These are phyloP conservation scores for Heliocidaris erythrogramma DNA, from an alignment of 35 echinoderm and acorn worm species.

Conservation along the genomic window DNA sequence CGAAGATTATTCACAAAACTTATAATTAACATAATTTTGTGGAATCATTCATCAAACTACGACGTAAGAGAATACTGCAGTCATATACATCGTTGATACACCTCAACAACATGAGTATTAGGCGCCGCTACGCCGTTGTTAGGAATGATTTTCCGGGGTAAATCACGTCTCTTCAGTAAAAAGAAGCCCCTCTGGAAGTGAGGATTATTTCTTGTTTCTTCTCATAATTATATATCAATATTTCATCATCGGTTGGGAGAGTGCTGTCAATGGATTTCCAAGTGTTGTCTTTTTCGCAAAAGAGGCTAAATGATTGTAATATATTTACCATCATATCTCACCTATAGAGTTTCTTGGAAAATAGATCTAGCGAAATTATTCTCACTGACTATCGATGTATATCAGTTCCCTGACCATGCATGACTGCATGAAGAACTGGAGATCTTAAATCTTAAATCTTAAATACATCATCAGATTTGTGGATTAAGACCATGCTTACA, in stretches of 20 bases:
- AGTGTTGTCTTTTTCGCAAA: neutral
- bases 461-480: neutral
- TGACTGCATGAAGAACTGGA: neutral
- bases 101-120: neutral
- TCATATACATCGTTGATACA: neutral
- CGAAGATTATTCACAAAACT: too few species aligned
- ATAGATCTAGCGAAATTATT: neutral
- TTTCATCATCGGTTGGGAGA: neutral
- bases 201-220: neutral
- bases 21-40: neutral
- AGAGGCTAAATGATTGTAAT: neutral
- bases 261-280: neutral
- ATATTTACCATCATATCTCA: neutral
- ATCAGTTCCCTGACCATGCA: neutral
- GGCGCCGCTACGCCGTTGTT: too few species aligned
- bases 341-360: neutral
- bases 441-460: neutral
- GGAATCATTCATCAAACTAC: neutral
- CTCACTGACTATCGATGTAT: neutral
- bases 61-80: neutral
- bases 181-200: neutral
- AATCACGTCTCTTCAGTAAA: too few species aligned
- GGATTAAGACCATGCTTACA: neutral
- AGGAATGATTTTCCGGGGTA: too few species aligned
- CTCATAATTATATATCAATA: neutral